phyloP scores from a whole-genome alignment of 2,797 vertebrate genomes.

The Macrochelys suwanniensis region DNA sequence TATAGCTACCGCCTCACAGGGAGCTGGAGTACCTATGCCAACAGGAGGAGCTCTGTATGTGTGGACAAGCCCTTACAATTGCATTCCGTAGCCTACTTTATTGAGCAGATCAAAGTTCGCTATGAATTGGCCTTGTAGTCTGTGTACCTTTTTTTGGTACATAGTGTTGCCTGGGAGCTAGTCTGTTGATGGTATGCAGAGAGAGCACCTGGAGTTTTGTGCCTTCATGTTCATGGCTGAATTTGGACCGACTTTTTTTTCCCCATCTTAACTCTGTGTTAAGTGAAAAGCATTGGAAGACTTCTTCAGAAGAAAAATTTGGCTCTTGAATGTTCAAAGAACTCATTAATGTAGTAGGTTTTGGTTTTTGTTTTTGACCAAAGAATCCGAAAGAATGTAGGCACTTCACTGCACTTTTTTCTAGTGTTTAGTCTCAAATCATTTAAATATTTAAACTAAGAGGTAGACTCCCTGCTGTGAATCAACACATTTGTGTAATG shows the following conservation, averaged over 20 bases:
- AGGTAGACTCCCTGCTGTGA: background rate
- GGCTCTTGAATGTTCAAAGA: background rate
- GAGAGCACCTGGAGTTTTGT: background rate
- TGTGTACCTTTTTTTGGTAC: conserved; percentile 29
- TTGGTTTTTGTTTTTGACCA: background rate
- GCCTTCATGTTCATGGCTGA: background rate
- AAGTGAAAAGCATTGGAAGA: background rate
- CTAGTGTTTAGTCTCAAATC: background rate
- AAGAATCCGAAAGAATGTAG: background rate
- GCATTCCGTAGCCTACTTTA: accelerated
- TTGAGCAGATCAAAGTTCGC: background rate
- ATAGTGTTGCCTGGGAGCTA: conserved; percentile 13
- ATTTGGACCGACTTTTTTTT: background rate
- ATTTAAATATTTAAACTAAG: background rate
- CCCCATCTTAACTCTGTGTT: background rate
- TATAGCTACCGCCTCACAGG: no score
- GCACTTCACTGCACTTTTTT: background rate
- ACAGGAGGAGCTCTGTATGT: background rate
- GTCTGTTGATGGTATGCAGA: conserved; percentile 7
- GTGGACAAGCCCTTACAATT: background rate
- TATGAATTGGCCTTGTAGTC: background rate
- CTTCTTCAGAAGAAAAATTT: background rate
- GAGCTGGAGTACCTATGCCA: background rate
- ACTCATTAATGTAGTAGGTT: background rate
- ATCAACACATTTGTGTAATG: background rate